These are phyloP conservation scores for Polydrusus tereticollis DNA, from an alignment of 2,888 invertebrate genomes.

Conservation along the genomic window DNA sequence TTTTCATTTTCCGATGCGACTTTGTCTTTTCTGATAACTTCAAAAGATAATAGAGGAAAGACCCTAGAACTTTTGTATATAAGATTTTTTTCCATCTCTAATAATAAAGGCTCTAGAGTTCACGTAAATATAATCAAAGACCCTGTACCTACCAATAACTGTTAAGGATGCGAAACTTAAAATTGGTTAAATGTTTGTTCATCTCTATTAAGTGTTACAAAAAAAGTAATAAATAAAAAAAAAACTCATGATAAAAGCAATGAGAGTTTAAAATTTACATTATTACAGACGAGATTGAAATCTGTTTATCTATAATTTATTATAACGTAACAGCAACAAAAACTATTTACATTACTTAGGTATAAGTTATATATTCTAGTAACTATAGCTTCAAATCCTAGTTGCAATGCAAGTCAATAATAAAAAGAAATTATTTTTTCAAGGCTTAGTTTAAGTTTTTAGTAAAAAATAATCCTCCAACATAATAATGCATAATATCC, in stretches of 20 bases:
- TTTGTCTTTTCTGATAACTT: no score
- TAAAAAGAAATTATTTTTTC: constrained; percentile 12
- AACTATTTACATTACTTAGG: constrained; percentile 42
- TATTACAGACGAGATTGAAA: background rate
- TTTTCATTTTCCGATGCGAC: no score
- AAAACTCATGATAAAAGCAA: background rate
- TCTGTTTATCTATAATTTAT: background rate
- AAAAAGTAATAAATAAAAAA: no score
- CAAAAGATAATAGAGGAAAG: no score
- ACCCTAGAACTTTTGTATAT: no score
- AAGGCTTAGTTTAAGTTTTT: background rate
- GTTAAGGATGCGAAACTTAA: no score
- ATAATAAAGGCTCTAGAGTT: no score
- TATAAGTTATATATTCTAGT: constrained; percentile 42
- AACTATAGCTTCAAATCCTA: constrained; percentile 64
- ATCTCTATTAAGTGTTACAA: no score
- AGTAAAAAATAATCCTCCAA: background rate
- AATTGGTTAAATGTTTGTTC: no score
- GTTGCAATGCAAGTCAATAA: constrained; percentile 65
- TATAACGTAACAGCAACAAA: constrained; percentile 25
- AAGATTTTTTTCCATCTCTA: no score
- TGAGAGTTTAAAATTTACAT: background rate
- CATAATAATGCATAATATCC: background rate
- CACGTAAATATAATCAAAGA: no score
- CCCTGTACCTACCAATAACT: no score